Evolutionary conservation across 1,140 invertebrate species (phyloP), one percentile per base, ranked within the genome.

Genomic region (Whitmania pigra): DNA sequence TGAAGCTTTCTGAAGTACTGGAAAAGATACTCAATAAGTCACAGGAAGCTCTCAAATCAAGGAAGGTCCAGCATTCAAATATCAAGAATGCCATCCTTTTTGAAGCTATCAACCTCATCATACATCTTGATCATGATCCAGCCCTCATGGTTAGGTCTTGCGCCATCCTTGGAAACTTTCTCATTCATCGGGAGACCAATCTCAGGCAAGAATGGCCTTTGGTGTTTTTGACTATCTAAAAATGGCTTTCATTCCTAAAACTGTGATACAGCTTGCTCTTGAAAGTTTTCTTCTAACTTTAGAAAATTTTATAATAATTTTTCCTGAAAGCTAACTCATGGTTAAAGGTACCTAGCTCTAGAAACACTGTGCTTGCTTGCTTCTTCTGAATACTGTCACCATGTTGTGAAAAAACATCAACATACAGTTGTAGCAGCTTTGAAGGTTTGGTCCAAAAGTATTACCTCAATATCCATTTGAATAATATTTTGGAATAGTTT

Each of bases 1-100:
- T 92, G 73, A 94, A 93, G 72, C 84, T 99, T 54, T 95, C 95
- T 78, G 97, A 99, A 85, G 99, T 96, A 79, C 84, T 99, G 77
- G 97, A 99, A 84, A 97, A 94, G n/a, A 99, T 99, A 79, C 86
- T 99, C 75, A 99, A 99, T 81, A 99, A 99, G 86, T 96, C 95
- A 29, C 94, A 98, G 83, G 97, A 99, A 81, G 94, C 96, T 71
- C 95, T 95, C 49, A 99, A 99, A 82, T 99, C 96, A 31, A 99
- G 99, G 84, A 99, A 99, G 84, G 94, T 99, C 67, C 97, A 99
- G 85, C 97, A 99, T 84, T 97, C 95, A 36, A 99, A 99, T 86
- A 96, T 97, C 53, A 99, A 99, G 83, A 99, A 99, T 86, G 95
- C 97, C 60, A 95, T 99, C 22, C 85, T 99, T 2, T 99, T 99